Evolutionary conservation across 2,888 invertebrate species (phyloP).

Genomic region (Coelinius sp.): DNA sequence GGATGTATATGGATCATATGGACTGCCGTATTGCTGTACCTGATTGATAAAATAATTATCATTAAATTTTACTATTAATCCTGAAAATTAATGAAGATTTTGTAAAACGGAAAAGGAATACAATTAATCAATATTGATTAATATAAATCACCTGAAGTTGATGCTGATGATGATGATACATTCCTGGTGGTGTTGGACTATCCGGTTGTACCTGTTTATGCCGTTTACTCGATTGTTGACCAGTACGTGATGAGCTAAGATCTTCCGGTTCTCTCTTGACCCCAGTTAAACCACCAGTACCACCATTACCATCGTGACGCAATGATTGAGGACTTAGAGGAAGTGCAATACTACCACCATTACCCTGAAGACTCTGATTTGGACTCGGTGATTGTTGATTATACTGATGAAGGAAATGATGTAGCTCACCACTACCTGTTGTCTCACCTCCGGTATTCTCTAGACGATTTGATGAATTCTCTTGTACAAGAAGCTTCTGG

Average conservation of each 20-base stretch:
- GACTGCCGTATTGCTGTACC: conserved; percentile 67
- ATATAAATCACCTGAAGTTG: conserved; percentile 63
- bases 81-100: no score
- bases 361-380: conserved; percentile 72
- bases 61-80: no score
- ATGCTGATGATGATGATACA: conserved; percentile 69
- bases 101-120: background rate
- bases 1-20: conserved; percentile 67
- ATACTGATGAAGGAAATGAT: conserved; percentile 69
- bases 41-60: no score
- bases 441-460: conserved; percentile 65
- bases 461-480: conserved; percentile 65
- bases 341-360: conserved; percentile 69
- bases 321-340: conserved; percentile 67
- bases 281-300: conserved; percentile 58
- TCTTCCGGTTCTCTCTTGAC: conserved; percentile 89
- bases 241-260: conserved; percentile 74
- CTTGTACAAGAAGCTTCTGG: conserved; percentile 69
- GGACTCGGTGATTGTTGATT: conserved; percentile 69
- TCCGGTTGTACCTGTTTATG: conserved; percentile 65
- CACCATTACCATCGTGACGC: conserved; percentile 63
- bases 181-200: conserved; percentile 67
- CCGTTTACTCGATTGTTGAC: conserved; percentile 64
- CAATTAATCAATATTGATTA: background rate
- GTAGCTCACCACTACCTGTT: conserved; percentile 72